Evolutionary conservation across 2,797 vertebrate species (phyloP), one percentile per base, ranked within the genome.

Genomic region (Crocodylus rhombifer): DNA sequence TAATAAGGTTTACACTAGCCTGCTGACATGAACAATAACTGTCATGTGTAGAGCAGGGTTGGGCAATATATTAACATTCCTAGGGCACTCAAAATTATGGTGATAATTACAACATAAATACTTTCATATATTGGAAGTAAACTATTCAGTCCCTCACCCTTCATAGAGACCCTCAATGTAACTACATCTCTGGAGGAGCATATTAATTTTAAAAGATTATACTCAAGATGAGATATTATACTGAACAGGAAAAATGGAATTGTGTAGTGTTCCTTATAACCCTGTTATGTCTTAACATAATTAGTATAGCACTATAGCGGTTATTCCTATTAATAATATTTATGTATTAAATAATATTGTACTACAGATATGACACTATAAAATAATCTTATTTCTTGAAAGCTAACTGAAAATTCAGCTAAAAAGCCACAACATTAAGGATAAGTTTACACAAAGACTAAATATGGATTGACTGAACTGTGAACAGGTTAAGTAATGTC

Each of bases 141-240:
- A 82, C 51, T 75, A 73, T 4, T 1, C 60, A 42, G 76, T 4
- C 5, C 21, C 25, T 26, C 26, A 63, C 28, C 26, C 26, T 92
- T 25, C 77, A 64, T 7, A 20, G 62, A 25, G 77, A 6, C 1
- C 33, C 5, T 69, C 82, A 63, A 1, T 62, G 6, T 90, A 73
- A 87, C 36, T 77, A 15, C 8, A 5, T 76, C n/a, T 65, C 15
- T 74, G 86, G 82, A 75, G 61, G 9, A 77, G 1, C 79, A 56
- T 74, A 76, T 23, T 77, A 6, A 30, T 62, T 90, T 89, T 91
- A 9, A 86, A 91, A 89, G 83, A 58, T 3, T 26, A 1, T 75
- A 4, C 11, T 77, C 28, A 84, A 77, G 0, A 3, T 12, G 2
- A 42, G 9, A 5, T 1, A 51, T 69, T 62, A 36, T 58, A 55